Base-by-base conservation (phyloP, 2,113 vertebrate genomes). In the Nesoenas mayeri region DNA sequence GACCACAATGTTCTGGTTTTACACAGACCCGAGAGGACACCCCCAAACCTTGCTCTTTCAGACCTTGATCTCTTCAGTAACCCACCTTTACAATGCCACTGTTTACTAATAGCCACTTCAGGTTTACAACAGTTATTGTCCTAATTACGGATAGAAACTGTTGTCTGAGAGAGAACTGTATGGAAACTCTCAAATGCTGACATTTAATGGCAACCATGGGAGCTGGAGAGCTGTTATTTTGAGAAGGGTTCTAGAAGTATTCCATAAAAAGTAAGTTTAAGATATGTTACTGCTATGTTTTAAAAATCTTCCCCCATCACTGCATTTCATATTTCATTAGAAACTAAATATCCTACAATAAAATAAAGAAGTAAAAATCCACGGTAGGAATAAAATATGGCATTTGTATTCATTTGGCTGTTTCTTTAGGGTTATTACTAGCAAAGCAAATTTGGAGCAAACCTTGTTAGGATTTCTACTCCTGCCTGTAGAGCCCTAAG, bases 131-230 rank as follows among this genome's bases (percentile, higher is more conserved):
- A 79, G 34, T 82, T 82, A 79, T 26, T 94, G 70, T 93, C 70
- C 71, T 90, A 85, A 88, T 93, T 93, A 62, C 40, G 88, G 80
- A 48, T 32, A 81, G 51, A 91, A 93, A 72, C 61, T 87, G 65
- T 79, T 95, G 57, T 91, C 72, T 85, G 74, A 91, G 78, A 80
- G 61, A 74, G 3, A 38, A 51, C 62, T 90, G 62, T 81, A 92
- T 70, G 84, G 92, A 85, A 93, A 60, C 61, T 93, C 87, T 96
- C 88, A 92, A 92, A 57, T 54, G 34, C 56, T 96, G 92, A 95
- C 79, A 79, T 91, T 92, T 95, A 80, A 79, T 91, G 86, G 81
- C 86, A 95, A 32, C 78, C 73, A 71, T 29, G 73, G 86, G 56
- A 88, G 90, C 48, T 91, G 48, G 83, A 85, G 93, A 79, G 92